These are phyloP conservation scores for Helleia helle DNA, from an alignment of 2,888 invertebrate genomes.

Conservation along the genomic window DNA sequence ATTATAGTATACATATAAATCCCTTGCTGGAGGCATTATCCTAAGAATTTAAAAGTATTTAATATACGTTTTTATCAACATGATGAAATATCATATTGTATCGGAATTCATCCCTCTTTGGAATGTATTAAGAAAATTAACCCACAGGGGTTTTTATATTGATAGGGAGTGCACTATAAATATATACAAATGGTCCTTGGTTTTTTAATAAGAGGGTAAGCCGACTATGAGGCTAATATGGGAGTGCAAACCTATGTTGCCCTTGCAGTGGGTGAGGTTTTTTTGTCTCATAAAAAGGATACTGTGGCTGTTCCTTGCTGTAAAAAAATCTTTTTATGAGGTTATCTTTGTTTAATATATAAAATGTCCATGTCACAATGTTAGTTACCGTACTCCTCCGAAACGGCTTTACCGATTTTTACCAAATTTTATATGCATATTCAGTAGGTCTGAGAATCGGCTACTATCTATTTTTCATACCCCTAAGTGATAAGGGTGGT, in stretches of 20 bases:
- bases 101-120: slow-evolving; percentile 18
- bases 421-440: too few relatives aligned
- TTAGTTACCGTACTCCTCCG: too few relatives aligned
- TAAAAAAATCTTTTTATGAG: too few relatives aligned
- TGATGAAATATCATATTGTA: slow-evolving; percentile 2
- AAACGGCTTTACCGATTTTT: too few relatives aligned
- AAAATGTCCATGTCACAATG: too few relatives aligned
- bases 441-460: too few relatives aligned
- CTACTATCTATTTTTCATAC: too few relatives aligned
- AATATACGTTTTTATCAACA: neutral
- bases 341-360: too few relatives aligned
- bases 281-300: slow-evolving; percentile 7
- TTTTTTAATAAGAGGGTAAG: slow-evolving; percentile 71
- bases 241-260: slow-evolving; percentile 71
- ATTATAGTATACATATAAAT: neutral
- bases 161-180: slow-evolving; percentile 59
- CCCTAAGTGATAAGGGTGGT: too few relatives aligned
- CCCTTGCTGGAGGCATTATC: neutral
- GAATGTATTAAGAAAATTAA: slow-evolving; percentile 66
- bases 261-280: slow-evolving; percentile 31
- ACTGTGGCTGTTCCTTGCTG: neutral
- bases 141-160: slow-evolving; percentile 51
- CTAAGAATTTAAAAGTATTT: neutral
- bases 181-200: slow-evolving; percentile 68
- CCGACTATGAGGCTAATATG: slow-evolving; percentile 69